These are phyloP conservation scores for Siniperca knerii DNA, from an alignment of 2,113 vertebrate genomes.

Conservation along the genomic window DNA sequence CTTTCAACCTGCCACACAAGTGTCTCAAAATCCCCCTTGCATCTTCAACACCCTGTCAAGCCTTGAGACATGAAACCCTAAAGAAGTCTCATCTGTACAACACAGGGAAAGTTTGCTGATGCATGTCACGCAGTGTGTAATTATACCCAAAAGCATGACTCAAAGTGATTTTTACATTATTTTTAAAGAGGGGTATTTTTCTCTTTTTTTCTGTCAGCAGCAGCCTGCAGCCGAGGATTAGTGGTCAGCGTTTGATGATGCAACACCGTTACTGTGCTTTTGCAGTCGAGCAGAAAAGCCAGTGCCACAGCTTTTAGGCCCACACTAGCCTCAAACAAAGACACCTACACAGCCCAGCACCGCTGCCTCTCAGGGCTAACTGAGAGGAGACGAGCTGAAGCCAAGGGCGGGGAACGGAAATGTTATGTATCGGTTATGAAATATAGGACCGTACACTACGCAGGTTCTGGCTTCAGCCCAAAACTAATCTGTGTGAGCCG, in stretches of 20 bases:
- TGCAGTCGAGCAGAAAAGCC: conserved; percentile 73
- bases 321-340: conserved; percentile 70
- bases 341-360: conserved; percentile 67
- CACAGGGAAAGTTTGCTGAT: conserved; percentile 56
- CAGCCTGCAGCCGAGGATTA: conserved; percentile 65
- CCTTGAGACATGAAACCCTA: conserved; percentile 47
- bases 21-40: conserved; percentile 56
- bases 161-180: conserved; percentile 55
- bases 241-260: conserved; percentile 76
- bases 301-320: conserved; percentile 51
- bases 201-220: conserved; percentile 26
- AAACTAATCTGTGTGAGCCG: conserved; percentile 44
- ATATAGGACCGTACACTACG: conserved; percentile 45
- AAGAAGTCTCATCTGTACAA: conserved; percentile 39
- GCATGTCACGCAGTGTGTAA: conserved; percentile 13
- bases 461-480: conserved; percentile 59
- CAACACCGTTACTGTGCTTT: conserved; percentile 68
- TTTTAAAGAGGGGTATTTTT: conserved; percentile 51
- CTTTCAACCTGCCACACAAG: conserved; percentile 58
- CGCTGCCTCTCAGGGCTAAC: conserved; percentile 34
- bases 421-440: conserved; percentile 75
- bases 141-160: conserved; percentile 52
- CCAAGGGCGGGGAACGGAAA: conserved; percentile 74
- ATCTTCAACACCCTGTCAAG: conserved; percentile 34
- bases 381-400: conserved; percentile 51